Conservation (phyloP, 2,797 vertebrate genomes). For the Neosilurus mollespiculum region DNA sequence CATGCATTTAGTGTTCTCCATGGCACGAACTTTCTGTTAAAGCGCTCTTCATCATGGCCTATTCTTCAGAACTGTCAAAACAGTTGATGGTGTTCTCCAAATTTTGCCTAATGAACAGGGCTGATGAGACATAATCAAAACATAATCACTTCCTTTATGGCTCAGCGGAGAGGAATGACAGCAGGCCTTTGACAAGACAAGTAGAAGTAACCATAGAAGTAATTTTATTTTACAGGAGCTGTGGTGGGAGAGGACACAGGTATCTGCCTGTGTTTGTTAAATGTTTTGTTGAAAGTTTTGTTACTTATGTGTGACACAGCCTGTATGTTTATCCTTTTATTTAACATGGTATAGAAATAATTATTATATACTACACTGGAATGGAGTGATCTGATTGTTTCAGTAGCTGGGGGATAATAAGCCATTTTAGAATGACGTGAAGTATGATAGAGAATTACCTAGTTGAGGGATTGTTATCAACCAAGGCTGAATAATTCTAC, state of each 20-base stretch:
- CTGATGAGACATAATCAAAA: slow-evolving; percentile 53
- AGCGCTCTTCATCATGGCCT: slow-evolving; percentile 31
- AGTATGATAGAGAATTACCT: no score
- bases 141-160: slow-evolving; percentile 51
- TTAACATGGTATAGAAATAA: neutral
- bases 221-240: slow-evolving; percentile 43
- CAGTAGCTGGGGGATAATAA: no score
- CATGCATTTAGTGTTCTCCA: slow-evolving; percentile 25
- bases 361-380: no score
- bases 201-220: slow-evolving; percentile 25
- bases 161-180: slow-evolving; percentile 32
- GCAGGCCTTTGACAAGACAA: slow-evolving; percentile 42
- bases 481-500: no score
- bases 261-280: neutral
- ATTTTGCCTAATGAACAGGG: slow-evolving; percentile 42
- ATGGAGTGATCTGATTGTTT: no score
- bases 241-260: slow-evolving; percentile 33
- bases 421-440: no score
- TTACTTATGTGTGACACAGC: neutral
- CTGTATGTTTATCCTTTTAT: neutral
- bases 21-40: slow-evolving; percentile 36
- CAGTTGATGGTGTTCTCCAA: slow-evolving; percentile 44
- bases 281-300: slow-evolving; percentile 26
- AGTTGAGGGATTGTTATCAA: no score
- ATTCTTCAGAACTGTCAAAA: slow-evolving; percentile 52